Evolutionary conservation across 2,888 invertebrate species (phyloP).

Genomic region (Electrophaes corylata): DNA sequence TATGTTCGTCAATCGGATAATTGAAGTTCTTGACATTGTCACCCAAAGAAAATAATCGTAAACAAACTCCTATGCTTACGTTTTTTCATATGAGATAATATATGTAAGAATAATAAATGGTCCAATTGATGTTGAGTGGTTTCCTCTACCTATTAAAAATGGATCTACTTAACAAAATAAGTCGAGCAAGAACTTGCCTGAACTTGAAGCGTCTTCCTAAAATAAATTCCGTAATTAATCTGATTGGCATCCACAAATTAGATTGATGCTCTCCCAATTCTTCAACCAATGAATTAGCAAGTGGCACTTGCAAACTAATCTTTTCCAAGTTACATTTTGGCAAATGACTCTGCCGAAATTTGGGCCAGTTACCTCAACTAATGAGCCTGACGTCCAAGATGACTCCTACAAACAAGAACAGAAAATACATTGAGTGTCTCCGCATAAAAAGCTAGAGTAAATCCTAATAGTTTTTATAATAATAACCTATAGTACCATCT

Average conservation of each 20-base stretch:
- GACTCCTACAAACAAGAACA: conserved; percentile 69
- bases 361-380: conserved; percentile 78
- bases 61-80: too few relatives aligned
- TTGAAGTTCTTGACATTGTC: conserved; percentile 3
- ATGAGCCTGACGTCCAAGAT: conserved; percentile 79
- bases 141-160: too few relatives aligned
- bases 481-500: too few relatives aligned
- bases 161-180: too few relatives aligned
- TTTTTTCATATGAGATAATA: too few relatives aligned
- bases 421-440: conserved; percentile 44
- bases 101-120: too few relatives aligned
- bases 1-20: conserved; percentile 15
- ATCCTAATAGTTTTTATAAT: too few relatives aligned
- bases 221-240: conserved; percentile 29
- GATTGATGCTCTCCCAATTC: conserved; percentile 39
- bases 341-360: conserved; percentile 75
- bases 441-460: background rate
- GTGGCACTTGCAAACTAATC: conserved; percentile 54
- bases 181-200: too few relatives aligned
- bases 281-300: conserved; percentile 46
- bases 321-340: conserved; percentile 60
- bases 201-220: too few relatives aligned
- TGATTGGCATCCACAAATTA: conserved; percentile 34
- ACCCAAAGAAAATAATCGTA: background rate
- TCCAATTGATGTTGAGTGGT: too few relatives aligned